Conservation (phyloP, 37 sponge, comb jelly and placozoan species). For the Aphrocallistes beatrix region DNA sequence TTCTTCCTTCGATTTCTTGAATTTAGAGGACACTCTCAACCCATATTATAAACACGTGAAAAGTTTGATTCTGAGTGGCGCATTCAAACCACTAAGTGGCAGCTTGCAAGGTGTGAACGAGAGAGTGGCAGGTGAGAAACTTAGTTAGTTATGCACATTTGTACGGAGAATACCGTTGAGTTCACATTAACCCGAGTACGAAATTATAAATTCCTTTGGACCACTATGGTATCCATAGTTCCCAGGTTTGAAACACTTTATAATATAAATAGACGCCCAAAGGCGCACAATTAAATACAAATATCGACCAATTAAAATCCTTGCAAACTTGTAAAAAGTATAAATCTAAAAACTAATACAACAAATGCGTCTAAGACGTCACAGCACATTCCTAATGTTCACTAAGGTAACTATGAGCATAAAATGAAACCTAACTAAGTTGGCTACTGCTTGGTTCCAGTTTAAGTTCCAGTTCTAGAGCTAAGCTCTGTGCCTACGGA, state of each 20-base stretch:
- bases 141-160: too few species aligned
- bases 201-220: too few species aligned
- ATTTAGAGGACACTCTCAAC: constrained; percentile 46
- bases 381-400: not conserved
- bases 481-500: not conserved
- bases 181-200: too few species aligned
- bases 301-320: too few species aligned
- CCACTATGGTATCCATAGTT: too few species aligned
- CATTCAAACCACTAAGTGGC: not conserved
- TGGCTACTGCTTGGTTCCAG: not conserved
- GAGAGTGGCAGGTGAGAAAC: too few species aligned
- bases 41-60: constrained; percentile 74
- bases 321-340: too few species aligned
- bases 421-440: not conserved
- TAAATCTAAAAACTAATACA: not conserved
- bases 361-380: not conserved
- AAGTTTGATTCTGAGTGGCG: not conserved
- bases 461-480: not conserved
- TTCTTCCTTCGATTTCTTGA: constrained; percentile 77
- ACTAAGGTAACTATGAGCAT: not conserved
- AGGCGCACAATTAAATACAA: too few species aligned
- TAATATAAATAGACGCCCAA: too few species aligned
- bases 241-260: too few species aligned
- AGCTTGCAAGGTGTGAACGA: too few species aligned
- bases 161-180: too few species aligned